Base-by-base conservation (phyloP, 1,140 invertebrate species). In the Nasonia giraulti region DNA sequence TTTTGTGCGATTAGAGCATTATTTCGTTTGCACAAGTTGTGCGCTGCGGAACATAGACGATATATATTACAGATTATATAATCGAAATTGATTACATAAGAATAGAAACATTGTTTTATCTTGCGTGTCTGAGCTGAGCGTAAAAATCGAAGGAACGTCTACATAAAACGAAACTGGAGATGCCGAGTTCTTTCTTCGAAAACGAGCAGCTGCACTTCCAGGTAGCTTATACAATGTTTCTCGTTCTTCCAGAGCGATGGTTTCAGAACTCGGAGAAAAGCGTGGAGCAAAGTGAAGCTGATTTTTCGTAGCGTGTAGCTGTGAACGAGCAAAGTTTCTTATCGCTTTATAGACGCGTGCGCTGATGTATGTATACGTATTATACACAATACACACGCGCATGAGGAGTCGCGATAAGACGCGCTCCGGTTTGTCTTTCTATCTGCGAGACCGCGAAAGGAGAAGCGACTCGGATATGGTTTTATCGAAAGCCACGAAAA, bases 271-370 rank as follows among this genome's bases (percentile, higher is more conserved):
- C 31, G 2, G 20, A 79, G 74, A 50, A 76, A 76, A 50, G 23
- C 44, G 20, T n/a, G 44, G n/a, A 50, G 27, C 23, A 50, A 76
- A 47, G 5, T 44, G 62, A 33, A 55, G 8, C 33, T 47, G 3
- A 50, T 69, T 77, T 83, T 44, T 77, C 20, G 12, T 31, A 55
- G 2, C 6, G 33, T 5, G 14, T 23, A n/a, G 40, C 77, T 23
- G n/a, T 14, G 37, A 69, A 68, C 55, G 27, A n/a, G 62, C n/a
- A 44, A 83, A 83, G 0, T 82, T 82, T 77, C 55, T 83, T 83
- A 83, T 77, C 80, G 68, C 23, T 47, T 20, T 66, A 5, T 11
- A 81, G 73, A 37, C 7, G 37, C 14, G 17, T 27, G n/a, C 14
- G 23, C 44, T 27, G 23, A 44, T 40, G 31, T 40, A 80, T 40